A percentile compares a stretch with the other conserved stretches of the same genome.
Evolutionary conservation across 2,797 vertebrate species (phyloP).

Genomic region (Pseudotriccus pelzelni): DNA sequence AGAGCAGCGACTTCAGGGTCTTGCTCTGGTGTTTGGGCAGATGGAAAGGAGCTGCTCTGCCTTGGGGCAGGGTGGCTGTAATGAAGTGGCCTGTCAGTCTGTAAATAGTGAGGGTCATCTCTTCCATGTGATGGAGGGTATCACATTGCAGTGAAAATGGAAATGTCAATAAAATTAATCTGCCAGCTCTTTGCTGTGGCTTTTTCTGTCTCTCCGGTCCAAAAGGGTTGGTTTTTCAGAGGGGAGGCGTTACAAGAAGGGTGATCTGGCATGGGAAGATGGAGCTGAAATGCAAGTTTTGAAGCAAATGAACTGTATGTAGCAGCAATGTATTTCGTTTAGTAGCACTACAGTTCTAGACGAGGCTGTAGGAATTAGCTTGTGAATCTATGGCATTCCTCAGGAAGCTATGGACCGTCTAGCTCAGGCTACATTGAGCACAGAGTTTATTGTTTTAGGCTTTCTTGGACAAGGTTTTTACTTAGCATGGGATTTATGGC

Average conservation of each 20-base stretch:
- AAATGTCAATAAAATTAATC: slow-evolving; percentile 99
- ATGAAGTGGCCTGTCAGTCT: slow-evolving; percentile 98
- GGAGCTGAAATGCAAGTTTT: slow-evolving; percentile 61
- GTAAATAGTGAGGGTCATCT: slow-evolving; percentile 95
- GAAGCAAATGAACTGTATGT: slow-evolving; percentile 51
- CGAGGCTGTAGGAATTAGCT: slow-evolving; percentile 76
- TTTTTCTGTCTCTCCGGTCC: slow-evolving; percentile 76
- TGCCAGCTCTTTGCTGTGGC: slow-evolving; percentile 92
- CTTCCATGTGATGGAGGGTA: slow-evolving; percentile 89
- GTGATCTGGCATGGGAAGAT: slow-evolving; percentile 66
- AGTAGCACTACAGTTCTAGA: slow-evolving; percentile 59
- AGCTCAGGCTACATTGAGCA: slow-evolving; percentile 84
- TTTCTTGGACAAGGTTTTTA: slow-evolving; percentile 97
- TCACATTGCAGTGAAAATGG: slow-evolving; percentile 98
- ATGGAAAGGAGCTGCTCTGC: slow-evolving; percentile 82
- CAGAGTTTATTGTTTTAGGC: slow-evolving; percentile 97
- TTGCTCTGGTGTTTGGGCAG: slow-evolving; percentile 82
- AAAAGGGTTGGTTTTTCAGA: slow-evolving; percentile 75
- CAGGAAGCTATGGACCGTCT: slow-evolving; percentile 85
- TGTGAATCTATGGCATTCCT: slow-evolving; percentile 84
- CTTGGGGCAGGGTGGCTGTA: slow-evolving; percentile 90
- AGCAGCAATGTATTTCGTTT: slow-evolving; percentile 72
- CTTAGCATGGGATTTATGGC: slow-evolving; percentile 96
- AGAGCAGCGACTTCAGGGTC: slow-evolving; percentile 77
- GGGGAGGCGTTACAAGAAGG: slow-evolving; percentile 13